Base-by-base conservation (phyloP, 2,113 vertebrate species). In the Xiphophorus hellerii region DNA sequence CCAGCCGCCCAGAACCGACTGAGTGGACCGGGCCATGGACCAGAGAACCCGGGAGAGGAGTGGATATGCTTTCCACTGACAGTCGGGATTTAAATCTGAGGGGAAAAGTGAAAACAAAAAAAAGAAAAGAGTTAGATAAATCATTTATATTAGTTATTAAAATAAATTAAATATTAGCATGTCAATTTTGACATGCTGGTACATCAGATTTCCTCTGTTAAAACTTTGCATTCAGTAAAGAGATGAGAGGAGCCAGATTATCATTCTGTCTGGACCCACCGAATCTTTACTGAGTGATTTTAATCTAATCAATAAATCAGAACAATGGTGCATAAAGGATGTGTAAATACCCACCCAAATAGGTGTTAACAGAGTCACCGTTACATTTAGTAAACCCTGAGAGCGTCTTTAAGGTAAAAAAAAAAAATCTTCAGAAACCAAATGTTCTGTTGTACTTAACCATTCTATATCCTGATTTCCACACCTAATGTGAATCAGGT, bases 31-130 rank as follows among this genome's bases (percentile, higher is more conserved):
- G 20, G 73, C 15, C 28, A 28, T 28, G 44, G 2, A 39, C 27
- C 0, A 81, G 89, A 10, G 91, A 90, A 5, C 66, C 58, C 0
- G 78, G 88, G 15, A 92, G 83, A 51, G 95, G 96, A 0, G 96
- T 96, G 22, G 95, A 97, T 12, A 96, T 97, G 79, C 90, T 95
- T 62, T 94, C 93, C 0, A 87, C 9, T 30, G 87, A 90, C 28
- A 94, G 76, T 66, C 87, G 80, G 28, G 92, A 86, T 61, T 86
- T 71, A 10, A 93, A 63, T 71, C 94, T 94, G 67, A 85, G 30
- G 84, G 31, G 86, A 88, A 3, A 25, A 29, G 76, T n/a, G 83
- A 13, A 22, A 13, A 74, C 13, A 12, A 66, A 20, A 27, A 30
- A 13, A 17, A 17, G 15, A 48, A 17, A 4, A 20, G 17, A 7